phyloP scores from a whole-genome alignment of 2,113 vertebrate genomes.

The Galbula dea region DNA sequence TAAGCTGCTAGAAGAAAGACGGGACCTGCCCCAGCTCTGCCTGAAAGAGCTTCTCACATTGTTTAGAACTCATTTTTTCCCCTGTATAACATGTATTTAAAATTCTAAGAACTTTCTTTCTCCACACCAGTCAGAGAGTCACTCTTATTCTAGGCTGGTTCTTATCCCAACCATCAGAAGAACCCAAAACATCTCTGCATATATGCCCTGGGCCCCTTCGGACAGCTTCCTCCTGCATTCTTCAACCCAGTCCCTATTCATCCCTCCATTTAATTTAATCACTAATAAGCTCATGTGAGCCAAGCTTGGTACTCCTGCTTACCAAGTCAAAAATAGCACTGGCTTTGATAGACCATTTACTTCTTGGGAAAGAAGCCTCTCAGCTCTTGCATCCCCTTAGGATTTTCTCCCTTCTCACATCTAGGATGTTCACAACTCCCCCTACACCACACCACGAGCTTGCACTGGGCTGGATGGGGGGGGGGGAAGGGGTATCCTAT shows the following conservation, averaged over 20 bases:
- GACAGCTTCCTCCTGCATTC: neutral
- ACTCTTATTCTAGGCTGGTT: neutral
- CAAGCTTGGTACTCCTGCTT: neutral
- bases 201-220: neutral
- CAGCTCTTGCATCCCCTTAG: neutral
- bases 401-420: neutral
- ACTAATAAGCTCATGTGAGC: neutral
- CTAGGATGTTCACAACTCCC: neutral
- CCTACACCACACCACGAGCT: neutral
- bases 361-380: neutral
- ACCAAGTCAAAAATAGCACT: neutral
- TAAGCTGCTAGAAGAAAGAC: neutral
- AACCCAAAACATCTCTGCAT: neutral
- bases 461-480: neutral
- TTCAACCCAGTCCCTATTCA: neutral
- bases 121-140: too few relatives aligned
- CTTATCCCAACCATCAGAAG: neutral
- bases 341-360: neutral
- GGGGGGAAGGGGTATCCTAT: too few relatives aligned
- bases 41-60: neutral
- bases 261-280: neutral
- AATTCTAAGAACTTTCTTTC: neutral
- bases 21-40: neutral
- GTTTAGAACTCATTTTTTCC: neutral
- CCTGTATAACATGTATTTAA: neutral